Percentiles rank a stretch among this genome's conserved stretches.
Conservation (phyloP, 2,113 vertebrate genomes). For the Brienomyrus longianalis region DNA sequence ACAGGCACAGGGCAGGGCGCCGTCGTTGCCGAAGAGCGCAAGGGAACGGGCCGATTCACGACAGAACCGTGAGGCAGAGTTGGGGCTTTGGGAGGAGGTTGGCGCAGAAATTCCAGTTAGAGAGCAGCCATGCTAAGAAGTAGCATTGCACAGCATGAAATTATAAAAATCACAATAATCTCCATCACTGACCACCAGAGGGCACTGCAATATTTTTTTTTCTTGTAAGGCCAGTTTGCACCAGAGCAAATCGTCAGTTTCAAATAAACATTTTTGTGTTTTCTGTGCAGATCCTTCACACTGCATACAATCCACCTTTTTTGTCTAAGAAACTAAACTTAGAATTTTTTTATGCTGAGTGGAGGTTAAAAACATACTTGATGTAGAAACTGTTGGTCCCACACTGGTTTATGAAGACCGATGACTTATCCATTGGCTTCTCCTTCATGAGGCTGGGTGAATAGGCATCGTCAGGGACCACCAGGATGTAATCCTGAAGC, state of each 20-base stretch:
- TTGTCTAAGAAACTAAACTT: background rate
- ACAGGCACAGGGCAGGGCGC: slow-evolving; percentile 76
- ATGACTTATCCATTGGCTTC: slow-evolving; percentile 72
- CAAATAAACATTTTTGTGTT: background rate
- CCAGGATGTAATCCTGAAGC: slow-evolving; percentile 73
- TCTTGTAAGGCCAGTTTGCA: background rate
- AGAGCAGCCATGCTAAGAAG: background rate
- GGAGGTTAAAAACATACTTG: slow-evolving; percentile 64
- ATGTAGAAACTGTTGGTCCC: slow-evolving; percentile 77
- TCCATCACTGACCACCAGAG: background rate
- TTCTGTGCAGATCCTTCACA: background rate
- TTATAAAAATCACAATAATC: background rate
- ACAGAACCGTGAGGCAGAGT: slow-evolving; percentile 69
- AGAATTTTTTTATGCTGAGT: background rate
- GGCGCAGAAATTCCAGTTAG: background rate
- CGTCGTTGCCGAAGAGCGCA: slow-evolving; percentile 72
- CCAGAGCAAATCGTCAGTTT: background rate
- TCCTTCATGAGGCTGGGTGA: slow-evolving; percentile 67
- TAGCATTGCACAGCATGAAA: background rate
- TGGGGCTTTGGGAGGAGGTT: slow-evolving; percentile 53
- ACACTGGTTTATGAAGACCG: slow-evolving; percentile 77
- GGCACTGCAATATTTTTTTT: background rate
- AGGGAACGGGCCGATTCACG: slow-evolving; percentile 70
- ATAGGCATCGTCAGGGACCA: slow-evolving; percentile 73
- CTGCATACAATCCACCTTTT: background rate